Conservation (phyloP, 2,888 invertebrate genomes). For the Tuta absoluta region DNA sequence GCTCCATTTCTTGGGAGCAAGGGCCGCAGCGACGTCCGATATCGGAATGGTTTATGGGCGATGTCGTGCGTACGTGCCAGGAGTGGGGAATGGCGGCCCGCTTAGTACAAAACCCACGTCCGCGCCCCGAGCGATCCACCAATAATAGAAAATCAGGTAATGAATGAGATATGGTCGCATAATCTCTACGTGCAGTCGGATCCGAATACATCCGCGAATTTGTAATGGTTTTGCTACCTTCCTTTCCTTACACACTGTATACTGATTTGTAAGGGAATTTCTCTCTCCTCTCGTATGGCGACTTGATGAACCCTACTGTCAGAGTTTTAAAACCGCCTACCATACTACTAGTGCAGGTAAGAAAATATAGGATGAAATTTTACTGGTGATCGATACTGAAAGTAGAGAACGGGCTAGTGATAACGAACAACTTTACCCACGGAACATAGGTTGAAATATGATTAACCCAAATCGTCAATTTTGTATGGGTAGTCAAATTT, state of each 20-base stretch:
- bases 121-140: constrained; percentile 24
- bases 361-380: no score
- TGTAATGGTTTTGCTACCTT: not conserved
- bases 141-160: constrained; percentile 26
- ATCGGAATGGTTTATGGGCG: constrained; percentile 67
- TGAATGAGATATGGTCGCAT: constrained; percentile 24
- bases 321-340: no score
- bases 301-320: no score
- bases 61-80: constrained; percentile 59
- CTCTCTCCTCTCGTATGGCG: no score
- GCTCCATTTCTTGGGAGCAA: constrained; percentile 47
- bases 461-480: no score
- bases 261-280: not conserved
- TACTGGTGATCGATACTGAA: no score
- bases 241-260: not conserved
- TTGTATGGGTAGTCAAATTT: no score
- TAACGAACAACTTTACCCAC: no score
- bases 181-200: constrained; percentile 12
- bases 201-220: not conserved
- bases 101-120: constrained; percentile 38
- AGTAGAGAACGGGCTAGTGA: no score
- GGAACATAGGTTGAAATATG: no score
- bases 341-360: no score
- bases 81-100: constrained; percentile 48
- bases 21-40: constrained; percentile 58